Evolutionary conservation across 2,888 invertebrate species (phyloP).

Genomic region (Ellobium chinense): DNA sequence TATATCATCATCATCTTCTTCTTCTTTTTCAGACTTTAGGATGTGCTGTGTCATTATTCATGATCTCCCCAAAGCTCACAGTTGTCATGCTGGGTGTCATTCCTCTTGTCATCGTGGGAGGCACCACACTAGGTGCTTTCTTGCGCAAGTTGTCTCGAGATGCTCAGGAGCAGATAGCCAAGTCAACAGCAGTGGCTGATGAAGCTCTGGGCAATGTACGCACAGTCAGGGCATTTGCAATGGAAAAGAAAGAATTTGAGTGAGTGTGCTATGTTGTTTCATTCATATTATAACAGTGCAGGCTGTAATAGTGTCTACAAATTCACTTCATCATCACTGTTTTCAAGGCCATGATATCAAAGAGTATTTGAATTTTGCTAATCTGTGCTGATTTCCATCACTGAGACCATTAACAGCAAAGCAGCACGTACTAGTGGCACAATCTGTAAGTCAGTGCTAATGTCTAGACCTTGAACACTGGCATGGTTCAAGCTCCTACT

Average conservation of each 20-base stretch:
- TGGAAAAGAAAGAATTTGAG: conserved; percentile 89
- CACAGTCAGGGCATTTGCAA: conserved; percentile 96
- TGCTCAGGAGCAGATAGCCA: conserved; percentile 91
- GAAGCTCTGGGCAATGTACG: conserved; percentile 96
- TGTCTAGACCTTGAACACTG: too few relatives aligned
- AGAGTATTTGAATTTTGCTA: too few relatives aligned
- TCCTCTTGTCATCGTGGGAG: conserved; percentile 91
- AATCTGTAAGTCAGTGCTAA: too few relatives aligned
- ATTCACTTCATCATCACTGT: too few relatives aligned
- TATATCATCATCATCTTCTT: too few relatives aligned
- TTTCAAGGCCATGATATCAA: too few relatives aligned
- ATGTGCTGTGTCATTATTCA: conserved; percentile 84
- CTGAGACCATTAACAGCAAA: too few relatives aligned
- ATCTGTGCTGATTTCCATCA: too few relatives aligned
- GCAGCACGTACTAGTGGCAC: too few relatives aligned
- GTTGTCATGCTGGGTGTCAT: conserved; percentile 90
- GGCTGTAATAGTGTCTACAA: too few relatives aligned
- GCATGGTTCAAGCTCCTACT: too few relatives aligned
- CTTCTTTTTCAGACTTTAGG: conserved; percentile 76
- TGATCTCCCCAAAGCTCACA: conserved; percentile 95
- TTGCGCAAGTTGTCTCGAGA: conserved; percentile 88
- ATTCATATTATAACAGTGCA: too few relatives aligned
- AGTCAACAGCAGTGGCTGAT: conserved; percentile 92
- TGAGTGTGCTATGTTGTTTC: conserved; percentile 50
- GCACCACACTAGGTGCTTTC: conserved; percentile 89